phyloP scores from a whole-genome alignment of 2,888 invertebrate genomes.

The Diarsia brunnea region DNA sequence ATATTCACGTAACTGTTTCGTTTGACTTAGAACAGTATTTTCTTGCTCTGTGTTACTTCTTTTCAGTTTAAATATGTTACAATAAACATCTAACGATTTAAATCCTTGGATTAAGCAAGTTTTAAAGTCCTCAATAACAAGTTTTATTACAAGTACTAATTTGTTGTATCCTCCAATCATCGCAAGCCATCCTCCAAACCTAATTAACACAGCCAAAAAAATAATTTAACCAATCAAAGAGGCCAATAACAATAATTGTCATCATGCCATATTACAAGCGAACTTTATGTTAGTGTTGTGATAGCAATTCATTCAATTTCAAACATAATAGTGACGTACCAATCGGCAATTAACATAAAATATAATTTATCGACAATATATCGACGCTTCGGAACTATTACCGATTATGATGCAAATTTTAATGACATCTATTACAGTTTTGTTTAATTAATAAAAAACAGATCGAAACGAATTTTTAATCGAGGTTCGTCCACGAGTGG shows the following conservation, averaged over 20 bases:
- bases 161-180: background rate
- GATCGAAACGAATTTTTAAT: conserved; percentile 47
- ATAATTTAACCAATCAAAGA: conserved; percentile 18
- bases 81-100: background rate
- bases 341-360: conserved; percentile 60
- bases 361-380: conserved; percentile 63
- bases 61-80: background rate
- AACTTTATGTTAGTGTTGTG: conserved; percentile 53
- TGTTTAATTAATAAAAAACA: conserved; percentile 63
- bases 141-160: background rate
- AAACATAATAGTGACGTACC: conserved; percentile 61
- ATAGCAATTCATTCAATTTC: conserved; percentile 58
- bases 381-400: conserved; percentile 53
- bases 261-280: conserved; percentile 34
- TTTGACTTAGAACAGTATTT: background rate
- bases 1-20: background rate
- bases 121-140: background rate
- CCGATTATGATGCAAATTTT: conserved; percentile 64
- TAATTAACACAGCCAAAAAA: conserved; percentile 31
- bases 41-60: background rate
- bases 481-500: background rate
- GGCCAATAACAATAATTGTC: conserved; percentile 45
- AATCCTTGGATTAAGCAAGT: background rate
- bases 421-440: conserved; percentile 58
- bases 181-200: conserved; percentile 17